Percentiles rank a stretch among this genome's conserved stretches.
Evolutionary conservation across 1,140 invertebrate genomes (phyloP).

Genomic region (Dendrolimus kikuchii): DNA sequence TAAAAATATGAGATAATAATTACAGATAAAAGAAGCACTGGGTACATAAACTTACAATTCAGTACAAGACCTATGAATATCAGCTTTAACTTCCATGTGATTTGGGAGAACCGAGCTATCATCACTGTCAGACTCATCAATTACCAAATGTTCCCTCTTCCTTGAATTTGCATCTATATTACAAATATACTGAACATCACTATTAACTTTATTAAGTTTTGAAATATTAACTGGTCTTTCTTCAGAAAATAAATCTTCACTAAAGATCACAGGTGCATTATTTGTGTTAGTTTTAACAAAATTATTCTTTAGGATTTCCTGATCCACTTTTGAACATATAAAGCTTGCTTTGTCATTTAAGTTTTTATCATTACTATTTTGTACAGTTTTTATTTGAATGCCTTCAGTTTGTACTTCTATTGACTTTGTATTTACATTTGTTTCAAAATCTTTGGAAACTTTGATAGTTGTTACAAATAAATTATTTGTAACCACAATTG

Average conservation of each 20-base stretch:
- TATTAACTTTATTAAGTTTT: neutral
- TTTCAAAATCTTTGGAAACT: neutral
- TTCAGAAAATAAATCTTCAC: constrained; percentile 21
- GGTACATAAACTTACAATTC: constrained; percentile 27
- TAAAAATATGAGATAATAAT: no score
- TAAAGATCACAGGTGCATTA: constrained; percentile 6
- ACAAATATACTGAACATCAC: neutral
- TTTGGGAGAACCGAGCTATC: constrained; percentile 17
- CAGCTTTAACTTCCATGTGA: constrained; percentile 29
- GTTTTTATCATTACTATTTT: no score
- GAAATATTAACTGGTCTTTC: constrained; percentile 2
- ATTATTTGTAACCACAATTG: constrained; percentile 4
- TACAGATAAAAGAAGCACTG: no score
- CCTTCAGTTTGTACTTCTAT: constrained; percentile 1
- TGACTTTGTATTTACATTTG: constrained; percentile 3
- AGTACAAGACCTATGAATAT: constrained; percentile 39
- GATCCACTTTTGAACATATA: no score
- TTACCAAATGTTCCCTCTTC: constrained; percentile 22
- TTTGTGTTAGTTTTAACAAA: constrained; percentile 34
- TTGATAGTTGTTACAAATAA: constrained; percentile 7
- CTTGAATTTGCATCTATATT: neutral
- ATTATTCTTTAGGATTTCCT: constrained; percentile 18
- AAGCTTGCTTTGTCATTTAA: no score
- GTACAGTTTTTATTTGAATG: no score
- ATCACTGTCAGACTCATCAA: constrained; percentile 48